phyloP scores from a whole-genome alignment of 30 jellyfish, hydroid and myxozoan genomes.

The Aurelia sp. region DNA sequence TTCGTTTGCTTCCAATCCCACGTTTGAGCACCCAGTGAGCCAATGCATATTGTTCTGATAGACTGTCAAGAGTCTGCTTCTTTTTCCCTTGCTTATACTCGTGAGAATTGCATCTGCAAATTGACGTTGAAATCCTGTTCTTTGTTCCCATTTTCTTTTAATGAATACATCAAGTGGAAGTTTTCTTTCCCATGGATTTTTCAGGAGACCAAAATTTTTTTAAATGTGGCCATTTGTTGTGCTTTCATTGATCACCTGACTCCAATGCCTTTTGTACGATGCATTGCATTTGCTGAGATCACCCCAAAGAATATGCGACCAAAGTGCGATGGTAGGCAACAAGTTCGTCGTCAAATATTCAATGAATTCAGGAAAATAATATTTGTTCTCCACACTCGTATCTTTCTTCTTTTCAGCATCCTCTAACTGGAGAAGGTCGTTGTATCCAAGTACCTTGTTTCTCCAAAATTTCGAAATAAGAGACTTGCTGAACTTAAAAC shows the following conservation, averaged over 20 bases:
- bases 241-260: background rate
- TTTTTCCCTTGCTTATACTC: background rate
- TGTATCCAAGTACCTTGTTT: background rate
- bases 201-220: background rate
- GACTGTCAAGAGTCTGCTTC: background rate
- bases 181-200: slow-evolving; percentile 16
- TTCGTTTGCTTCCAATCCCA: background rate
- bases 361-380: slow-evolving; percentile 8
- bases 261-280: background rate
- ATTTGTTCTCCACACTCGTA: background rate
- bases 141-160: slow-evolving; percentile 4
- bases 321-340: slow-evolving; percentile 11
- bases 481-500: background rate
- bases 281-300: slow-evolving; percentile 1
- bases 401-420: background rate
- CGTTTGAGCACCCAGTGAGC: background rate
- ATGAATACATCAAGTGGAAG: background rate
- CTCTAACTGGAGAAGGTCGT: background rate
- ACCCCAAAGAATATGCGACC: slow-evolving; percentile 31
- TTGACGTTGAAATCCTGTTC: slow-evolving; percentile 17
- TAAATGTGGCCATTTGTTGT: slow-evolving; percentile 23
- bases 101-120: slow-evolving; percentile 10
- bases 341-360: background rate
- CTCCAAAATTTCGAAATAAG: background rate
- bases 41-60: slow-evolving; percentile 11